Evolutionary conservation across 2,888 invertebrate species (phyloP), one percentile per base, ranked within the genome.

Genomic region (Oscheius onirici): DNA sequence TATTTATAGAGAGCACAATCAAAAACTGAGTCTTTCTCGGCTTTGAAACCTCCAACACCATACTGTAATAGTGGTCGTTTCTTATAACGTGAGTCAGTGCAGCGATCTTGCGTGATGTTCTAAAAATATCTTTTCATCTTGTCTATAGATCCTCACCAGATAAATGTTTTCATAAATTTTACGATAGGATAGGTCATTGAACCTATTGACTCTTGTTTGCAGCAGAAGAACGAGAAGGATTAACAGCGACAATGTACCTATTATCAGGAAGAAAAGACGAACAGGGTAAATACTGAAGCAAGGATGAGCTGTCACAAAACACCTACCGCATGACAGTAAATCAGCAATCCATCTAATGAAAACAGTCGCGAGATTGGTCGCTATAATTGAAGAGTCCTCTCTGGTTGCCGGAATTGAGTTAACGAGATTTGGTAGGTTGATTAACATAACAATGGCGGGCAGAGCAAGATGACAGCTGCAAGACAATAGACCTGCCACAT

Each of bases 391-490:
- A 58, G 40, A 17, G 41, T 17, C 58, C 57, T 57, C 13, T 2
- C 34, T 26, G 52, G 52, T 6, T 8, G n/a, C 46, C 55, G 55
- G 1, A 55, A 55, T 55, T 28, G 22, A 20, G 58, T 58, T 58
- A 58, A 58, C 58, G 58, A 58, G 58, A 41, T 58, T 58, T n/a
- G 41, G 41, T 41, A 58, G 58, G 58, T 58, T 58, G 41, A 58
- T 58, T 58, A 58, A n/a, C 58, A 58, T 58, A 58, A 58, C 41
- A 58, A 58, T 40, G 20, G 58, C 40, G 34, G 34, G 34, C 34
- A 8, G 34, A 34, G 34, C 34, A 34, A 3, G 34, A 6, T 34
- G 34, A 34, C 34, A 34, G 34, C 34, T 34, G 34, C 8, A 8
- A 8, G 34, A 34, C 34, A 34, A 34, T 34, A 34, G 34, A 34